Base-by-base conservation (phyloP, 1,140 invertebrate genomes). In the Drosophila oshimai region DNA sequence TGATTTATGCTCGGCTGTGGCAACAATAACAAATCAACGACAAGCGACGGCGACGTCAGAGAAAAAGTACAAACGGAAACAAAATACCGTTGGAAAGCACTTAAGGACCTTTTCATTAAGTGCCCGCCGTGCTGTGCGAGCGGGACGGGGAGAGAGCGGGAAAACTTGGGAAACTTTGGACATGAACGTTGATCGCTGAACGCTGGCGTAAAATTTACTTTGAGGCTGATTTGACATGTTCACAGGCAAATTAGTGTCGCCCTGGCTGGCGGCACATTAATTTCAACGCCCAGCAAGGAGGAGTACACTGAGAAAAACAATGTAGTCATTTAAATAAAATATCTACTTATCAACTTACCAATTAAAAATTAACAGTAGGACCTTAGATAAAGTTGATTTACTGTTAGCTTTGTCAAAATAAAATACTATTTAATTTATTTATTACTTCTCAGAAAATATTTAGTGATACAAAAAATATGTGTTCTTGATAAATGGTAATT, bases 21-120 rank as follows among this genome's bases (percentile, higher is more conserved):
- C 74, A 87, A 87, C 83, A 87, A 87, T 87, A 87, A 87, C 81
- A 87, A 87, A 87, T 87, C 83, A 87, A 74, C 81, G 69, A 71
- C 60, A 53, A 69, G 74, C 62, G 58, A 60, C 60, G 77, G 67
- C 53, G 53, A 64, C 67, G 69, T 61, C 67, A 72, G 69, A 60
- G 73, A 78, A 79, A 80, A 76, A 76, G 58, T 87, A 87, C 81
- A 87, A 87, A 87, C 81, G 81, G 81, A 87, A 87, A 87, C 81
- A 87, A 87, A 87, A 87, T 87, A 87, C 81, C 81, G 81, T 87
- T 87, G 77, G 81, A 87, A 87, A 87, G 81, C 83, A 87, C 81
- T 87, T 87, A 87, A 87, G 81, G 81, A 87, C 81, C 81, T 87
- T 87, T 87, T 87, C 81, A 87, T 87, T 87, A 87, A 79, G 80